Evolutionary conservation across 1,140 invertebrate species (phyloP), one percentile per base, ranked within the genome.

Genomic region (Sarcophaga bullata): DNA sequence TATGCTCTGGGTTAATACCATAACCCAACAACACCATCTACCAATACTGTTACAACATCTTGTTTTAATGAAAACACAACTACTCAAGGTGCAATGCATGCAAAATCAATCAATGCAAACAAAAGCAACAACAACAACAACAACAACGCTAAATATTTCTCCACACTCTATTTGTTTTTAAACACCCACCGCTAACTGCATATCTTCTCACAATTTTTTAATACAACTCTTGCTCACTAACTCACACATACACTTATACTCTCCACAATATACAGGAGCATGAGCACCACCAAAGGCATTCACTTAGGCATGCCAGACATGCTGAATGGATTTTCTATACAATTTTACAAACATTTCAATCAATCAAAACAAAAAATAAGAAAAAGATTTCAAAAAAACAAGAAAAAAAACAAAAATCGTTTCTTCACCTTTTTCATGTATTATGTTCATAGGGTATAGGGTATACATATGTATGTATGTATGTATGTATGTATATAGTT

Each of bases 91-190:
- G 75, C 75, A 78, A 50, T 78, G 75, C 75, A 78, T 78, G 50
- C 75, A 78, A 78, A 78, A 78, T 78, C 75, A 78, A 78, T 78
- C 75, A 78, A 78, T 78, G 75, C 75, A 78, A 58, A 58, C n/a
- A n/a, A 58, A 58, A 58, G n/a, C 13, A 58, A 58, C 10, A 13
- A 58, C 15, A n/a, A 4, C n/a, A n/a, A 58, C 13, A 58, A 58
- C 15, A n/a, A 4, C 11, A 58, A 13, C 15, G 54, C 54, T 58
- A n/a, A 58, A 58, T n/a, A n/a, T 58, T 8, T 58, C 54, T 58
- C 25, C 25, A 37, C 15, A n/a, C 13, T 58, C n/a, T 10, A 52
- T 10, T 52, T 52, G 6, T 52, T 52, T 10, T 10, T 52, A 10
- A n/a, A n/a, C n/a, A 10, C 50, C 50, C 8, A 1, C 50, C 6